Base-by-base conservation (phyloP, 2,113 vertebrate species). In the Pteropus alecto region DNA sequence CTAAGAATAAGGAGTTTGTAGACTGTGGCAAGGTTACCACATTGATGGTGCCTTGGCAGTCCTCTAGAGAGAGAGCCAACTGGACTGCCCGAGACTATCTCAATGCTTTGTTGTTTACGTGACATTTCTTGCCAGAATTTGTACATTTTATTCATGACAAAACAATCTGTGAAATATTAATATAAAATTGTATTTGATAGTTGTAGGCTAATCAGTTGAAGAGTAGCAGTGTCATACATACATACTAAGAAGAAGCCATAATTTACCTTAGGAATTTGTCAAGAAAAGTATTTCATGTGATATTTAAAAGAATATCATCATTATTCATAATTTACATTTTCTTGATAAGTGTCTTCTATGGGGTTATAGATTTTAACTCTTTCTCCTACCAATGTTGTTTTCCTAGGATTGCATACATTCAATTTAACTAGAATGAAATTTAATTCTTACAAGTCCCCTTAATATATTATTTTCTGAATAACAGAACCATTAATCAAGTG, bases 351-450 rank as follows among this genome's bases (percentile, higher is more conserved):
- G 18, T 96, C 38, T 96, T 56, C 24, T 48, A 56, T 61, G 95
- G 33, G 46, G 65, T 0, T 94, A 77, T 48, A 38, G 35, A 3
- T 94, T 96, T 94, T 85, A 95, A 58, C 30, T 81, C 76, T 56
- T 46, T 97, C 96, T 89, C 84, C 51, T 46, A 84, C 16, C 54
- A 85, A 38, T 10, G 90, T 85, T 94, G 33, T 70, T 87, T 94
- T 96, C 63, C 48, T 51, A 87, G 6, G 24, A 63, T 87, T 93
- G 16, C 14, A 84, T 46, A 46, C 43, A 94, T 93, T 97, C 65
- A 81, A 60, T 96, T 95, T 97, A 93, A 92, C 38, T 97, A 93
- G 41, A 96, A 48, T 51, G 61, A 43, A 96, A 94, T 76, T 56
- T 81, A 87, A 91, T 38, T 56, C 77, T 67, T 96, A 51, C 35